Evolutionary conservation across 2,888 invertebrate species (phyloP), one percentile per base, ranked within the genome.

Genomic region (Sinotaia quadrata): DNA sequence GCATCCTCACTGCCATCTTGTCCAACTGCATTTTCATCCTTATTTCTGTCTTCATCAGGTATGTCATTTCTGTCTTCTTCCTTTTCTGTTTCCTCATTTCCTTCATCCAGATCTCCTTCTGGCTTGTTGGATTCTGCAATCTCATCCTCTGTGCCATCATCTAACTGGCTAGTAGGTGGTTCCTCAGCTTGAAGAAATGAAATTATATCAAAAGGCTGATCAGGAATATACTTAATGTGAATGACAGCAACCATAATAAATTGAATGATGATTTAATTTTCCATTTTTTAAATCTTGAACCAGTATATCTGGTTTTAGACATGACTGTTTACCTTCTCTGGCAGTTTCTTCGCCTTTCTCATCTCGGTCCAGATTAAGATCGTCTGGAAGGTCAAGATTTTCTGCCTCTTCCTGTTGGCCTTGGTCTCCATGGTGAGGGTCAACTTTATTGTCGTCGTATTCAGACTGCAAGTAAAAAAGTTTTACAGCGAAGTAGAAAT

Each of bases 331-430:
- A 68, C 63, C 68, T 68, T 66, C 34, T 12, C 60, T 69, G 5
- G 63, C 71, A 34, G 69, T 59, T 21, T 80, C 77, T 24, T 77
- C 79, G 2, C 75, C 82, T 18, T 74, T 78, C 41, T 81, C 81
- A 27, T 79, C 84, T 47, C 82, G 94, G 81, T 96, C 95, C 24
- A 95, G 88, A 76, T 95, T 92, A 78, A 95, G 90, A 87, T 96
- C 93, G 51, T 97, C 95, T 0, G 96, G 95, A 71, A 97, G 88
- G 83, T 97, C 95, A 87, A 96, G 92, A 59, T 93, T 92, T 87
- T 96, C 95, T 0, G 95, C 93, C 83, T 96, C 95, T 0, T 80
- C 77, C 69, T 61, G 77, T 2, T 73, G 73, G 33, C 71, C 71
- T 33, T 84, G 69, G 27, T 82, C 75, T 18, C 79, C 78, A 72